Percentiles rank a stretch among this genome's conserved stretches.
These are phyloP conservation scores for Drosophila sp. DNA, from an alignment of 1,140 invertebrate species.

Conservation along the genomic window DNA sequence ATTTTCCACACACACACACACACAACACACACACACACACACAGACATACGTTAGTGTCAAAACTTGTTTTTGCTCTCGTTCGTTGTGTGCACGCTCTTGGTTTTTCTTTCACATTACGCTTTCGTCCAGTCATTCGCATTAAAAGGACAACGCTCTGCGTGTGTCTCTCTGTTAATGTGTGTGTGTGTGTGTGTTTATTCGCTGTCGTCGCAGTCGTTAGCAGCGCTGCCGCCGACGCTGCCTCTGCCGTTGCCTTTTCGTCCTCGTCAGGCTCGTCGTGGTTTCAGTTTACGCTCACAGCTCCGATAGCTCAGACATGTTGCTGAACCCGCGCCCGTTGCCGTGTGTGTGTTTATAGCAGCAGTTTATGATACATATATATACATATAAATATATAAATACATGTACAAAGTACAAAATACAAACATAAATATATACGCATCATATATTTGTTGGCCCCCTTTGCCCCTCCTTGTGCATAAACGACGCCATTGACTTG, in stretches of 20 bases:
- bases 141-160: slow-evolving; percentile 81
- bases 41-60: no score
- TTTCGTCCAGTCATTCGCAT: slow-evolving; percentile 74
- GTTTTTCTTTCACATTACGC: slow-evolving; percentile 73
- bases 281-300: slow-evolving; percentile 74
- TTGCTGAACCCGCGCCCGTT: slow-evolving; percentile 61
- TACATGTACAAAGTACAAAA: slow-evolving; percentile 26
- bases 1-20: slow-evolving; percentile 49
- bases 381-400: slow-evolving; percentile 21
- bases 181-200: slow-evolving; percentile 33
- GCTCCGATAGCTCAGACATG: slow-evolving; percentile 78
- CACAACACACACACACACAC: not conserved
- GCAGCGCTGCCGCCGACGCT: slow-evolving; percentile 5
- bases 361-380: slow-evolving; percentile 30
- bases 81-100: slow-evolving; percentile 48
- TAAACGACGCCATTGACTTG: slow-evolving; percentile 53
- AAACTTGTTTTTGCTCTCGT: slow-evolving; percentile 74
- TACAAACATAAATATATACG: slow-evolving; percentile 5
- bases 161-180: slow-evolving; percentile 26
- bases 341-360: slow-evolving; percentile 70
- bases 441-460: slow-evolving; percentile 36
- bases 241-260: slow-evolving; percentile 41
- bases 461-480: no score
- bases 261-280: slow-evolving; percentile 52
- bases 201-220: slow-evolving; percentile 38